phyloP scores from a whole-genome alignment of 1,140 invertebrate genomes.

The Cydia strobilella region DNA sequence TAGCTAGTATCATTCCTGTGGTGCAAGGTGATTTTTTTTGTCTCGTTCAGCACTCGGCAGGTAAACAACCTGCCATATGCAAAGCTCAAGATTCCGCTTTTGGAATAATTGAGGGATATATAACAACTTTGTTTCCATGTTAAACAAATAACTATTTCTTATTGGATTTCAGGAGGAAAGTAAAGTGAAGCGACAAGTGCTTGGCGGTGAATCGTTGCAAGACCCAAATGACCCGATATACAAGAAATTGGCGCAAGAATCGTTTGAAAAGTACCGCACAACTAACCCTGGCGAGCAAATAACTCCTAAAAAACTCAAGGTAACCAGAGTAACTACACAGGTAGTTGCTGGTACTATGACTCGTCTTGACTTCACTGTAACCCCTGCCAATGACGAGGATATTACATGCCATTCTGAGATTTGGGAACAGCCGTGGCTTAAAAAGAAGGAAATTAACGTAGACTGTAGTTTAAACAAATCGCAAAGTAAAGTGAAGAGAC shows the following conservation, averaged over 20 bases:
- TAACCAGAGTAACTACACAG: conserved; percentile 40
- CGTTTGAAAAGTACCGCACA: conserved; percentile 37
- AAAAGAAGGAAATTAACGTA: conserved; percentile 45
- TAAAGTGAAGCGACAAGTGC: conserved; percentile 26
- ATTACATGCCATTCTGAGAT: conserved; percentile 49
- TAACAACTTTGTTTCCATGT: no score
- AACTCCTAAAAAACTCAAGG: conserved; percentile 30
- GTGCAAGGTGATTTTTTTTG: no score
- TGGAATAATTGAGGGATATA: no score
- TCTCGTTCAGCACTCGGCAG: no score
- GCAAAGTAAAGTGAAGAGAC: conserved; percentile 38
- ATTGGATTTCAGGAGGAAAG: not conserved
- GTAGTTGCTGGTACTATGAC: conserved; percentile 44
- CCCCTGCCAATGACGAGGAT: conserved; percentile 35
- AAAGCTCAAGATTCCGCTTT: no score
- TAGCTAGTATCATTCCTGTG: no score
- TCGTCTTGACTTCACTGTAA: conserved; percentile 47
- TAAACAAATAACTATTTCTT: no score
- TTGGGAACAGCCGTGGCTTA: conserved; percentile 44
- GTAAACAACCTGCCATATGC: no score
- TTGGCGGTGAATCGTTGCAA: conserved; percentile 32
- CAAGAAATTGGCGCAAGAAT: conserved; percentile 40
- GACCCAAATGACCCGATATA: conserved; percentile 41
- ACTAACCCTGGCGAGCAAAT: not conserved
- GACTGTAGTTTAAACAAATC: conserved; percentile 35